phyloP scores from a whole-genome alignment of 2,888 invertebrate genomes.

The Dasysyrphus tricinctus region DNA sequence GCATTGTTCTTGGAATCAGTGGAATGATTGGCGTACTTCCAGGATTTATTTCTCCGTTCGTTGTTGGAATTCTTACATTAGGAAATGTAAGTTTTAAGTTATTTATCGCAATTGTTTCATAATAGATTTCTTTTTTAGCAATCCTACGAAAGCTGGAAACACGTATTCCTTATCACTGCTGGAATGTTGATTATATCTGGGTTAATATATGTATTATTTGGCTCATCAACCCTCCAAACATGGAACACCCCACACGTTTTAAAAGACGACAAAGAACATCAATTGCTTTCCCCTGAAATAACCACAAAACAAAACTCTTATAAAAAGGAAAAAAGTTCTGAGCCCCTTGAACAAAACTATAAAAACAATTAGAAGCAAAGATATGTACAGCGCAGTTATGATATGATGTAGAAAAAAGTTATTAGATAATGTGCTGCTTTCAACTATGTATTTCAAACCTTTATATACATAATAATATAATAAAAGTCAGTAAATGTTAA shows the following conservation, averaged over 20 bases:
- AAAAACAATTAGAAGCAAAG: neutral
- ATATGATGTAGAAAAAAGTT: neutral
- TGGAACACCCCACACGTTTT: constrained; percentile 84
- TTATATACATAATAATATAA: neutral
- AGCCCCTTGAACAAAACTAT: neutral
- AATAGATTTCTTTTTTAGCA: constrained; percentile 83
- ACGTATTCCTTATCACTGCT: constrained; percentile 85
- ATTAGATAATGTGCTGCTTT: neutral
- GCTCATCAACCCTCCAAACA: constrained; percentile 85
- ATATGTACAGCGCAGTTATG: too few relatives aligned
- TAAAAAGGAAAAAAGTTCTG: constrained; percentile 4
- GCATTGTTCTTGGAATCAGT: constrained; percentile 86
- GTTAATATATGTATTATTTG: constrained; percentile 84
- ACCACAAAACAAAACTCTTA: constrained; percentile 11
- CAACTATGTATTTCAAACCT: neutral
- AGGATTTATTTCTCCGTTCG: constrained; percentile 86
- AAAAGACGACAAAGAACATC: constrained; percentile 79
- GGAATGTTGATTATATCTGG: constrained; percentile 85
- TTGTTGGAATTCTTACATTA: constrained; percentile 86
- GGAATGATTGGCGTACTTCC: constrained; percentile 85
- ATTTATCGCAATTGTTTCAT: neutral
- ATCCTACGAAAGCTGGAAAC: constrained; percentile 86
- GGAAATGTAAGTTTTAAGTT: constrained; percentile 85
- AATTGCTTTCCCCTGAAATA: constrained; percentile 71
- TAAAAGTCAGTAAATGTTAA: neutral